These are phyloP conservation scores for Darevskia mixta DNA, from an alignment of 2,797 vertebrate species.

Conservation along the genomic window DNA sequence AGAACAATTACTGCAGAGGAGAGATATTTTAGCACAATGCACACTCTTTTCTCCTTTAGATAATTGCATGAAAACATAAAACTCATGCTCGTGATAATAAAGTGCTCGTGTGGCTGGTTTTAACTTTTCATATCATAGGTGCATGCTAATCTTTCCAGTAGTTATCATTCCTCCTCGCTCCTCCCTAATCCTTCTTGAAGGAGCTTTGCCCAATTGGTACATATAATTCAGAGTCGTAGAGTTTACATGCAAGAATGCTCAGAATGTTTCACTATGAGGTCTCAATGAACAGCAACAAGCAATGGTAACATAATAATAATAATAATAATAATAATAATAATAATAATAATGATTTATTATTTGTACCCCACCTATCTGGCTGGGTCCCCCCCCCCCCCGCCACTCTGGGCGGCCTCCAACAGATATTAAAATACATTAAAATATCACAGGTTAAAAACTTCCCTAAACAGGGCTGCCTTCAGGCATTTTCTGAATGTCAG, in stretches of 20 bases:
- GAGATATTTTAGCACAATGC: conserved; percentile 52
- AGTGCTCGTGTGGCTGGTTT: conserved; percentile 50
- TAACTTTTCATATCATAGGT: conserved; percentile 35
- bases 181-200: background rate
- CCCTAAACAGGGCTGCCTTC: too few species aligned
- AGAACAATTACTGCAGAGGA: conserved; percentile 46
- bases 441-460: too few species aligned
- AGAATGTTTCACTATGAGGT: conserved; percentile 43
- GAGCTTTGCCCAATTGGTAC: conserved; percentile 24
- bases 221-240: conserved; percentile 30
- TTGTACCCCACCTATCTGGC: too few species aligned
- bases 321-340: too few species aligned
- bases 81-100: conserved; percentile 28
- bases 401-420: too few species aligned
- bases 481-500: too few species aligned
- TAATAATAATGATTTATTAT: too few species aligned
- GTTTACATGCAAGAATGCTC: conserved; percentile 20
- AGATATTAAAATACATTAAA: too few species aligned
- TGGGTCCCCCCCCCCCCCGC: too few species aligned
- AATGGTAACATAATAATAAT: too few species aligned
- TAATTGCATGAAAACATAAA: conserved; percentile 52
- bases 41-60: conserved; percentile 39
- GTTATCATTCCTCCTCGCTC: conserved; percentile 10
- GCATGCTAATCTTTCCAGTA: conserved; percentile 45
- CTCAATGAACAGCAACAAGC: background rate